Evolutionary conservation across 2,797 vertebrate species (phyloP).

Genomic region (Bradypus variegatus): DNA sequence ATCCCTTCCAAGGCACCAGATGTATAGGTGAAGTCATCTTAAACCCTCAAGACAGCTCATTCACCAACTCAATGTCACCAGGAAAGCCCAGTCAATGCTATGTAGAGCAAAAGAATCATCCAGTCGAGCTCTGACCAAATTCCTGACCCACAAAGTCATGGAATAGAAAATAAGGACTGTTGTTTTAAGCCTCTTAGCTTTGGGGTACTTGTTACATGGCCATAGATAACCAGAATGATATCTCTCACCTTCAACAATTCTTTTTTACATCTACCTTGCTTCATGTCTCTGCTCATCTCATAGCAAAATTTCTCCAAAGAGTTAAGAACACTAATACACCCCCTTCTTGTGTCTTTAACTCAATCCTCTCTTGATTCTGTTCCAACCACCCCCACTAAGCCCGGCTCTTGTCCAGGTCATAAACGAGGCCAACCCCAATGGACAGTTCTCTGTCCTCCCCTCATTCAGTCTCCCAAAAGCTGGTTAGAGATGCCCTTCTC

Average conservation of each 20-base stretch:
- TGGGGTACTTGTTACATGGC: not conserved
- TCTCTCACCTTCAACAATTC: not conserved
- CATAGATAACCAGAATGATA: not conserved
- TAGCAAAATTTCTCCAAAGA: not conserved
- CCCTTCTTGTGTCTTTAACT: not conserved
- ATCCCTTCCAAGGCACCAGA: not conserved
- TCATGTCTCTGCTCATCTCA: not conserved
- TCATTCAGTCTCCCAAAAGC: not conserved
- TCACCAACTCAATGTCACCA: too few species aligned
- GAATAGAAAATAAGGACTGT: not conserved
- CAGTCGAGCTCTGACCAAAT: not conserved
- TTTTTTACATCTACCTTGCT: not conserved
- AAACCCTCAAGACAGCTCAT: not conserved
- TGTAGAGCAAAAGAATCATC: not conserved
- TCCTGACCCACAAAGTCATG: not conserved
- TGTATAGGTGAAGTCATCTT: not conserved
- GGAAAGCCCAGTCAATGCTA: not conserved
- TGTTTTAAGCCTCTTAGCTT: not conserved
- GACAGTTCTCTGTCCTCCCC: not conserved
- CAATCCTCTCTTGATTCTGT: not conserved
- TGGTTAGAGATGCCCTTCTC: not conserved
- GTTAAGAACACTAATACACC: not conserved
- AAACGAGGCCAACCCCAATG: too few species aligned
- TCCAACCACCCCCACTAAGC: not conserved
- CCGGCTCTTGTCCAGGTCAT: not conserved